Conservation (phyloP, 35 echinoderm and acorn worm species). For the Ophiothrix spiculata region DNA sequence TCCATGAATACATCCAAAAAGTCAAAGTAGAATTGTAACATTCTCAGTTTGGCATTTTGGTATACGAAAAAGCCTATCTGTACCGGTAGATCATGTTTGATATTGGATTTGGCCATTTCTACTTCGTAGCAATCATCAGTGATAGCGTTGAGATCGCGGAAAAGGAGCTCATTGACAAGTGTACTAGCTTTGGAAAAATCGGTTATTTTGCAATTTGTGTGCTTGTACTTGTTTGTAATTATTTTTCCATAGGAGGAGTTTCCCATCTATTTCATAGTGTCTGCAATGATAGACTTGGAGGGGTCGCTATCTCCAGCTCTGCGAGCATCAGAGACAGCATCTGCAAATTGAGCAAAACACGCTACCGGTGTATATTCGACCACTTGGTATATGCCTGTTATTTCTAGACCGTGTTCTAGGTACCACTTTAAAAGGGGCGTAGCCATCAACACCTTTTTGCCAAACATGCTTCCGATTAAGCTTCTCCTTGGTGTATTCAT, state of each 20-base stretch:
- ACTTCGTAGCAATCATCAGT: slow-evolving; percentile 37
- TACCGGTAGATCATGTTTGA: slow-evolving; percentile 17
- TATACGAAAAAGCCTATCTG: slow-evolving; percentile 28
- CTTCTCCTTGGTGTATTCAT: slow-evolving; percentile 20
- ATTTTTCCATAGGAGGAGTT: slow-evolving; percentile 57
- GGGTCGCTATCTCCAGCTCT: slow-evolving; percentile 35
- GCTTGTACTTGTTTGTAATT: slow-evolving; percentile 46
- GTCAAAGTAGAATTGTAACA: slow-evolving; percentile 59
- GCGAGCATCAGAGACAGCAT: slow-evolving; percentile 36
- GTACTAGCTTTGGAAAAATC: background rate
- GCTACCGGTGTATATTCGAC: slow-evolving; percentile 31
- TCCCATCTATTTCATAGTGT: slow-evolving; percentile 48
- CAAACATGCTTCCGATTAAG: slow-evolving; percentile 51
- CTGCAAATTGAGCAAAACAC: slow-evolving; percentile 36
- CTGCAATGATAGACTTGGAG: slow-evolving; percentile 32
- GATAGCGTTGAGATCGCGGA: slow-evolving; percentile 32
- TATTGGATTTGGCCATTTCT: background rate
- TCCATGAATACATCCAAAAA: slow-evolving; percentile 44
- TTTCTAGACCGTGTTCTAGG: slow-evolving; percentile 21
- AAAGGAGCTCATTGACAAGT: slow-evolving; percentile 26
- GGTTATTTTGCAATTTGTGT: slow-evolving; percentile 33
- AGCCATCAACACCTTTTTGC: slow-evolving; percentile 38
- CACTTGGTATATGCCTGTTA: slow-evolving; percentile 43
- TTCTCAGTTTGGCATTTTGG: slow-evolving; percentile 22
- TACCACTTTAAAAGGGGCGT: slow-evolving; percentile 48